Percentiles rank a stretch among this genome's conserved stretches.
phyloP scores from a whole-genome alignment of 92 coral and sea anemone genomes.

The Palythoa grandiflora region DNA sequence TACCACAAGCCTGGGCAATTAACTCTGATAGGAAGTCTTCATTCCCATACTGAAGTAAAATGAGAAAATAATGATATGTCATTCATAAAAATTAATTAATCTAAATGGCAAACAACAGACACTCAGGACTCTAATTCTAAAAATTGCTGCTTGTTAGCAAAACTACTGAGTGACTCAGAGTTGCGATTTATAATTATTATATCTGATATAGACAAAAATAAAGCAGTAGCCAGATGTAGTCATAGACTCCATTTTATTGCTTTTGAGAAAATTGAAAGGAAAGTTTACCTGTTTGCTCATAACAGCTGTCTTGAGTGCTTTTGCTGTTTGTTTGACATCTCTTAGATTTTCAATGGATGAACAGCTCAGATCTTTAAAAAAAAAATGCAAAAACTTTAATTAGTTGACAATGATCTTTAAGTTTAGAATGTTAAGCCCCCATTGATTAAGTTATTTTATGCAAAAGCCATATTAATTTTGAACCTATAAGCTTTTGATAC shows the following conservation, averaged over 20 bases:
- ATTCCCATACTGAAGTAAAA: conserved; percentile 87
- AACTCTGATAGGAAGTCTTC: conserved; percentile 95
- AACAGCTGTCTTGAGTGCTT: conserved; percentile 87
- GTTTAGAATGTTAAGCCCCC: too few species aligned
- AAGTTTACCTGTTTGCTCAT: conserved; percentile 90
- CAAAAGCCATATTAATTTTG: too few species aligned
- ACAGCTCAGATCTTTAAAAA: conserved; percentile 80
- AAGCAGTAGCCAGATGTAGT: too few species aligned
- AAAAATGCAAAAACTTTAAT: background rate
- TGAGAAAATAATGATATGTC: background rate
- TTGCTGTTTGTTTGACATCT: conserved; percentile 83
- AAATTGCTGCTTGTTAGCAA: too few species aligned
- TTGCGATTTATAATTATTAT: too few species aligned
- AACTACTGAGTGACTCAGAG: too few species aligned
- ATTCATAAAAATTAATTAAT: background rate
- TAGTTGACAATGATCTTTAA: too few species aligned
- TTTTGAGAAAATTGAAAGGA: too few species aligned
- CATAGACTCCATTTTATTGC: too few species aligned
- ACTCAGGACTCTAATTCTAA: background rate
- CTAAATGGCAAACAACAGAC: background rate
- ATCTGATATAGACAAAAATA: too few species aligned
- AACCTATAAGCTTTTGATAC: too few species aligned
- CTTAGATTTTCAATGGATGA: conserved; percentile 72
- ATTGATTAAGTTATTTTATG: too few species aligned
- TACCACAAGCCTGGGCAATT: conserved; percentile 95